Evolutionary conservation across 2,113 vertebrate species (phyloP).

Genomic region (Chiloscyllium plagiosum): DNA sequence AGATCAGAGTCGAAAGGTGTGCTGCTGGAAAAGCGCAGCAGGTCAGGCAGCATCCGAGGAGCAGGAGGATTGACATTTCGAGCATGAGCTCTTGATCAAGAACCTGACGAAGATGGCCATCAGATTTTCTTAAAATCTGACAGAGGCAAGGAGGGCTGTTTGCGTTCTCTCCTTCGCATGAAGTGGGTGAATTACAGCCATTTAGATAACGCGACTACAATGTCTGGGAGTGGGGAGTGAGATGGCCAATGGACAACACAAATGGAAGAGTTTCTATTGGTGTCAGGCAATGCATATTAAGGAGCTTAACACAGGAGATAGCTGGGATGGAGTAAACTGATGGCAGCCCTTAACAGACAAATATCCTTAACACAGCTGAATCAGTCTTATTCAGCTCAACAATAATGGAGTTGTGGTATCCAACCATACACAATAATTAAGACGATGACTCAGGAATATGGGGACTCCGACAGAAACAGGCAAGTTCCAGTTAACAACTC

Average conservation of each 20-base stretch:
- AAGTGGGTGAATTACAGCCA: neutral
- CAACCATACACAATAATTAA: neutral
- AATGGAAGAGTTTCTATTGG: neutral
- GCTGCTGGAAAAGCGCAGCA: too few relatives aligned
- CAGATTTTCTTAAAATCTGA: too few relatives aligned
- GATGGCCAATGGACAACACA: neutral
- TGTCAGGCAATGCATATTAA: neutral
- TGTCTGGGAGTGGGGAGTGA: neutral
- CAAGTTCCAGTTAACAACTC: neutral
- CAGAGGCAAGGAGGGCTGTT: neutral
- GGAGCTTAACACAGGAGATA: neutral
- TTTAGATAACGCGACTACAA: neutral
- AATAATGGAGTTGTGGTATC: neutral
- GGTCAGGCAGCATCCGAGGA: too few relatives aligned
- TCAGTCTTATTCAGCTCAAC: neutral
- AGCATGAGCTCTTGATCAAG: too few relatives aligned
- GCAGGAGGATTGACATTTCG: too few relatives aligned
- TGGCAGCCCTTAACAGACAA: too few relatives aligned
- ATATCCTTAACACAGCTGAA: neutral
- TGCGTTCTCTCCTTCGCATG: too few relatives aligned
- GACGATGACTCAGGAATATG: neutral
- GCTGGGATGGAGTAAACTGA: neutral
- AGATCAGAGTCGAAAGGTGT: too few relatives aligned
- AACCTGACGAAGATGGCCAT: too few relatives aligned
- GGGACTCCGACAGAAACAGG: neutral